A percentile compares a stretch with the other conserved stretches of the same genome.
These are phyloP conservation scores for Rhynchopsitta pachyrhyncha DNA, from an alignment of 2,113 vertebrate species.

Conservation along the genomic window DNA sequence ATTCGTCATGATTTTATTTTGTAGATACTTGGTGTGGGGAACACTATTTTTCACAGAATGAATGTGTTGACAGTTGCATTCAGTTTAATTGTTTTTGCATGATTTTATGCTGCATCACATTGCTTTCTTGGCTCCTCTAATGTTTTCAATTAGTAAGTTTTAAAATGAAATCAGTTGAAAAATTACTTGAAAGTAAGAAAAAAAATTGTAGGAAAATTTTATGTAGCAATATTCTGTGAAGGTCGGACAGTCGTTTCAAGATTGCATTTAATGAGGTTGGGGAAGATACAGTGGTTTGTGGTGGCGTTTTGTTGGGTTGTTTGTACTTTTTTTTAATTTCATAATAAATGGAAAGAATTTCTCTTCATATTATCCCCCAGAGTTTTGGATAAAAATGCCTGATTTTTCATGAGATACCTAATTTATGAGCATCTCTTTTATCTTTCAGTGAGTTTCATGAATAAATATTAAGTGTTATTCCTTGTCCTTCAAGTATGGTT, in stretches of 20 bases:
- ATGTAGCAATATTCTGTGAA: not conserved
- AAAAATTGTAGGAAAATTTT: not conserved
- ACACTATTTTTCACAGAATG: not conserved
- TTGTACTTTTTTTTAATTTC: not conserved
- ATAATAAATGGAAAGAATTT: not conserved
- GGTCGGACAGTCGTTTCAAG: not conserved
- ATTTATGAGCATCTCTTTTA: not conserved
- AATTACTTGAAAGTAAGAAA: not conserved
- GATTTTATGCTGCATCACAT: not conserved
- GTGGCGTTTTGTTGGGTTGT: accelerated
- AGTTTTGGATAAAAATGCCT: not conserved
- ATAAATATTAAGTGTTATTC: not conserved
- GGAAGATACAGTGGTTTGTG: not conserved
- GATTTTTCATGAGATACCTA: not conserved
- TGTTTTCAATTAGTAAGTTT: not conserved
- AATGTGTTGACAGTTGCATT: not conserved
- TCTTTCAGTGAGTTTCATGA: not conserved
- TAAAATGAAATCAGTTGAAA: not conserved
- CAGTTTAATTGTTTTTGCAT: not conserved
- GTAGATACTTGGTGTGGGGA: not conserved
- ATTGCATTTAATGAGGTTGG: not conserved
- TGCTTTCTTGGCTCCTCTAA: not conserved
- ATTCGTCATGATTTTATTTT: not conserved
- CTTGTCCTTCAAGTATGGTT: not conserved
- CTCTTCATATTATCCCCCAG: not conserved